phyloP scores from a whole-genome alignment of 2,888 invertebrate species.

The Acleris literana region DNA sequence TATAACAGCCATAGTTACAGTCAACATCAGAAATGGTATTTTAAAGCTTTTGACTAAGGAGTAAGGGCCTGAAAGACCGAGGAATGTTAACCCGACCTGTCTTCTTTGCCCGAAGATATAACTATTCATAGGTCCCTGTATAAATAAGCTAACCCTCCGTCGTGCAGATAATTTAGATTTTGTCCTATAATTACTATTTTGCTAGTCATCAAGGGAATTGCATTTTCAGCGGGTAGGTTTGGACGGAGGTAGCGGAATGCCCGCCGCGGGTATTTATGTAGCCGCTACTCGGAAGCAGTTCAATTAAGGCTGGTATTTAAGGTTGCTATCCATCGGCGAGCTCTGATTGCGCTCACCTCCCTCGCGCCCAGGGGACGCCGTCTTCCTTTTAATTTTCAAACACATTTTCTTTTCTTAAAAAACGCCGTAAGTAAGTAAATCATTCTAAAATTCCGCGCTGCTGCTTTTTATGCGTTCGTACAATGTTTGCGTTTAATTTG shows the following conservation, averaged over 20 bases:
- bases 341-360: conserved; percentile 74
- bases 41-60: neutral
- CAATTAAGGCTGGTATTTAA: conserved; percentile 83
- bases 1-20: too few species aligned
- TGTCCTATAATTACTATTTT: conserved; percentile 34
- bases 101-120: neutral
- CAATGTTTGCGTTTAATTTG: conserved; percentile 37
- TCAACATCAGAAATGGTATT: too few species aligned
- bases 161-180: conserved; percentile 25
- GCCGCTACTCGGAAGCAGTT: conserved; percentile 76
- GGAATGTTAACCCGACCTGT: neutral
- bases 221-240: conserved; percentile 46
- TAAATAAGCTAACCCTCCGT: conserved; percentile 15
- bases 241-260: conserved; percentile 68
- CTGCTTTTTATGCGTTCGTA: conserved; percentile 31
- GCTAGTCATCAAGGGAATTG: conserved; percentile 38
- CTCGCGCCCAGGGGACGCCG: conserved; percentile 61
- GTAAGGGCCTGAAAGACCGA: neutral
- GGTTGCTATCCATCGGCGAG: conserved; percentile 74
- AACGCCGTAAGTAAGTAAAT: conserved; percentile 41
- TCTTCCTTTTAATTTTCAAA: conserved; percentile 80
- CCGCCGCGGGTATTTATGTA: conserved; percentile 76
- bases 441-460: conserved; percentile 26
- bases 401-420: conserved; percentile 71
- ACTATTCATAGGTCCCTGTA: neutral